phyloP scores from a whole-genome alignment of 2,113 vertebrate species.

The Mugil cephalus region DNA sequence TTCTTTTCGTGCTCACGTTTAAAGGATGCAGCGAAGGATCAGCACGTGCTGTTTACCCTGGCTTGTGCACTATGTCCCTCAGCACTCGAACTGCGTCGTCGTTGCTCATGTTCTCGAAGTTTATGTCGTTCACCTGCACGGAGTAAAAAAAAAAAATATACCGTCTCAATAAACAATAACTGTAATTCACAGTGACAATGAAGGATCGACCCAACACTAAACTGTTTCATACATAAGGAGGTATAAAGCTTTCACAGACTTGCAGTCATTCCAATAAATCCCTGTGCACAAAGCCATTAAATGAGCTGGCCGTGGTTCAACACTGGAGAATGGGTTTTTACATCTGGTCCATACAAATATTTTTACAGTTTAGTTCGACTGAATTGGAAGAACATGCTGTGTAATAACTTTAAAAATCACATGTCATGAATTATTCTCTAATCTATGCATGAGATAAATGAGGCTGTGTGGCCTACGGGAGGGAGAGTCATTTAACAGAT shows the following conservation, averaged over 20 bases:
- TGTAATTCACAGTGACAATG: neutral
- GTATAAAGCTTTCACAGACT: conserved; percentile 2
- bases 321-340: neutral
- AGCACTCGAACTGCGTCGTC: conserved; percentile 97
- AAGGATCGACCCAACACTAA: neutral
- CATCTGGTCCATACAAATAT: neutral
- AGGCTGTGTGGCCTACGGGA: neutral
- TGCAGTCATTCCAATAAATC: conserved; percentile 15
- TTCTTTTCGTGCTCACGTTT: conserved; percentile 8
- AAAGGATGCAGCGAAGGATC: neutral
- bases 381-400: neutral
- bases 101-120: conserved; percentile 99
- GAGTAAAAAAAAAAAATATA: neutral
- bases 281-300: conserved; percentile 5
- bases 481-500: neutral
- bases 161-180: neutral
- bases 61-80: conserved; percentile 97
- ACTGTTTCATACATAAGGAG: neutral
- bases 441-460: neutral
- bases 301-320: conserved; percentile 10
- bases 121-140: conserved; percentile 95
- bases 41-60: conserved; percentile 84
- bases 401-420: neutral
- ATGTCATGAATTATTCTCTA: neutral
- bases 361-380: neutral